Base-by-base conservation (phyloP, 2,797 vertebrate genomes). In the Eulemur coronatus region DNA sequence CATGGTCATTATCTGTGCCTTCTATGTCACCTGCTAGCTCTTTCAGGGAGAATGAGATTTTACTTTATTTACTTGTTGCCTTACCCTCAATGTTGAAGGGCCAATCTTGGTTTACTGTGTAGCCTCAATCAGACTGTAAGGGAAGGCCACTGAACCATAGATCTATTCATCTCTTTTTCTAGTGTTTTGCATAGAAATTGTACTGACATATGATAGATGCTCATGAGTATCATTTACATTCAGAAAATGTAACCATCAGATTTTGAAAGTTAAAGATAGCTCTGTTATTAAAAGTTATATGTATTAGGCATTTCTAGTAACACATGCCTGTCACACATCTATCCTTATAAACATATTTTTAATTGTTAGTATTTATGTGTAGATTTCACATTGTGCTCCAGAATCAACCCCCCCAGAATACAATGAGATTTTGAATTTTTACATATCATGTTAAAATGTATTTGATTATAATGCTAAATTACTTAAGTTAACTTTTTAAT, bases 241-340 rank as follows among this genome's bases (percentile, higher is more conserved):
- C n/a, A 91, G 81, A 88, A 72, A 92, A 69, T 69, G 17, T 7
- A 46, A 38, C 35, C 14, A 48, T 67, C 90, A 63, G 17, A 6
- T 69, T 95, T 92, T 92, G 46, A 94, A 90, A 86, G 52, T 90
- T 90, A 89, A 72, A 79, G 33, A 33, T 67, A 85, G 52, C 15
- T 85, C 55, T 24, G 41, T 94, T 67, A 70, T 75, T 97, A 85
- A 89, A 97, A 93, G 59, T 30, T 72, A 26, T 72, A 46, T 86
- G 9, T 91, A 35, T 78, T 75, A 81, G n/a, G 61, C 63, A 41
- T 59, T 79, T 93, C 30, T 69, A 33, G 3, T 84, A 46, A 95
- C 20, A 14, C 6, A 14, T 59, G 26, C 38, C 35, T 38, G 18
- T 81, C 20, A 78, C 26, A 72, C 6, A 61, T 33, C 30, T 85